Percentiles rank a stretch among this genome's conserved stretches.
Conservation (phyloP, 2,888 invertebrate species). For the Saturnia pavonia region DNA sequence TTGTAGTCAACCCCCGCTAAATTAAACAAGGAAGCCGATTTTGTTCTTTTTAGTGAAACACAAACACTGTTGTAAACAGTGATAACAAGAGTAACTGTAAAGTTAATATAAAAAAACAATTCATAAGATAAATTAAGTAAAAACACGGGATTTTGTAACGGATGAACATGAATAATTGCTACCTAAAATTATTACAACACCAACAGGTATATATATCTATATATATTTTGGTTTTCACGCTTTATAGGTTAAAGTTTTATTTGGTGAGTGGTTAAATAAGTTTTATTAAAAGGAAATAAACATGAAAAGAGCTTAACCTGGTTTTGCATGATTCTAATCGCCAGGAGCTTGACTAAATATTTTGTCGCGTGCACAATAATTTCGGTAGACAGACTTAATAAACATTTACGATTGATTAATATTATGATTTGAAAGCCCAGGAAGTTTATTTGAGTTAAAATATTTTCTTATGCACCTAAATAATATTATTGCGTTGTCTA, state of each 20-base stretch:
- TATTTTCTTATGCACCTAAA: conserved; percentile 15
- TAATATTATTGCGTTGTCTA: background rate
- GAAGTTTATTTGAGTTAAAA: conserved; percentile 30
- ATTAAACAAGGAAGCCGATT: conserved; percentile 77
- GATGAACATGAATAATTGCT: background rate
- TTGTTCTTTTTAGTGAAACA: conserved; percentile 56
- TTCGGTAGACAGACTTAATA: conserved; percentile 49
- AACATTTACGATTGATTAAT: conserved; percentile 55
- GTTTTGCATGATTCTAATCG: conserved; percentile 62
- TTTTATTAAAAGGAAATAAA: conserved; percentile 42
- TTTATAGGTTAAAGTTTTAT: conserved; percentile 17
- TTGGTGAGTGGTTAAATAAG: conserved; percentile 19
- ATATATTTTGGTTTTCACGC: background rate
- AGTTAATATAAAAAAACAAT: background rate
- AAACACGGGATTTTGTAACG: background rate
- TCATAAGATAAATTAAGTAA: background rate
- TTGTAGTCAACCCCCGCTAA: conserved; percentile 74
- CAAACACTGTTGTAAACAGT: conserved; percentile 46
- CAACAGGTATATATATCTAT: background rate
- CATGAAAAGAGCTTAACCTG: conserved; percentile 49
- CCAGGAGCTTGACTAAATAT: conserved; percentile 57
- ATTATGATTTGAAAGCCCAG: conserved; percentile 41
- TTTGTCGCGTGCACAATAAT: conserved; percentile 64
- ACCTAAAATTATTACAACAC: background rate
- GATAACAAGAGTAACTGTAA: conserved; percentile 4